Evolutionary conservation across 2,797 vertebrate species (phyloP).

Genomic region (Clarias laeviceps): DNA sequence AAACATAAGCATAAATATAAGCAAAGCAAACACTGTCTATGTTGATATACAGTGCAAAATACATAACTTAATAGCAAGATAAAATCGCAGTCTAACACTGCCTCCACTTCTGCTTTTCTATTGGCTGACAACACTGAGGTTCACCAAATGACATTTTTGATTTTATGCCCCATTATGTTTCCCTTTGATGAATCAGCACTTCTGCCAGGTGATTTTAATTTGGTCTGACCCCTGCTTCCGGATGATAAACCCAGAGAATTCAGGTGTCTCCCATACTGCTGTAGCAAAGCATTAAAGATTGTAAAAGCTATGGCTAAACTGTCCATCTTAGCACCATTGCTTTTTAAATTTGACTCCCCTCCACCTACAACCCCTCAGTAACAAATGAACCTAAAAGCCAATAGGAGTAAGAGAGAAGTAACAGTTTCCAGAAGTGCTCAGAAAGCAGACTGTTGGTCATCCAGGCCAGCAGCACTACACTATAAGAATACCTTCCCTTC

Average conservation of each 20-base stretch:
- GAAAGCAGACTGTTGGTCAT: slow-evolving; percentile 23
- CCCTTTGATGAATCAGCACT: background rate
- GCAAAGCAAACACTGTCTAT: background rate
- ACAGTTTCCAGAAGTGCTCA: slow-evolving; percentile 40
- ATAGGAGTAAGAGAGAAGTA: slow-evolving; percentile 14
- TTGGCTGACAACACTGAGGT: background rate
- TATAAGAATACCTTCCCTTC: slow-evolving; percentile 37
- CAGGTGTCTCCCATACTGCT: background rate
- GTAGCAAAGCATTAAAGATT: background rate
- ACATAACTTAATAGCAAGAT: background rate
- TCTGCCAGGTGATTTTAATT: background rate
- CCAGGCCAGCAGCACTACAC: slow-evolving; percentile 15
- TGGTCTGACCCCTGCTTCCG: background rate
- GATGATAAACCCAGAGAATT: background rate
- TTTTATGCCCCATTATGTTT: background rate
- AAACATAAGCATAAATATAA: background rate
- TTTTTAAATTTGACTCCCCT: background rate
- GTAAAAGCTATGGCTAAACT: background rate
- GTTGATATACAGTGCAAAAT: background rate
- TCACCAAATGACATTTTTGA: background rate
- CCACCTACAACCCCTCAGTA: background rate
- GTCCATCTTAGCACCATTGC: background rate
- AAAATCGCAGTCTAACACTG: background rate
- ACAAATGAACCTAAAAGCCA: slow-evolving; percentile 17
- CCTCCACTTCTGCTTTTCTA: background rate